These are phyloP conservation scores for Microplitis deprimator DNA, from an alignment of 2,888 invertebrate species.

Conservation along the genomic window DNA sequence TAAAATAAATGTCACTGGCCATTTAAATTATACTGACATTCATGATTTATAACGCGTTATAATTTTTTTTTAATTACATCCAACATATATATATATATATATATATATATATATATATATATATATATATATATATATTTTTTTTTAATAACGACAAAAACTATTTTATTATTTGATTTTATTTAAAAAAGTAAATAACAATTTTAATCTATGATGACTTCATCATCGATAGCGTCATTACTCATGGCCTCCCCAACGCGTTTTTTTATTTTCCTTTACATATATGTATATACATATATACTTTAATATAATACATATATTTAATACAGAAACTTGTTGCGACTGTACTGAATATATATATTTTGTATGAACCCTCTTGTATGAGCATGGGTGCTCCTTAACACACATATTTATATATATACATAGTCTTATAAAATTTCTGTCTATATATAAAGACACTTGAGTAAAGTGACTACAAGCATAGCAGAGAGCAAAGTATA, in stretches of 20 bases:
- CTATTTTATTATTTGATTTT: neutral
- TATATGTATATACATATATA: neutral
- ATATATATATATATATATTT: too few relatives aligned
- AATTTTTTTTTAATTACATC: neutral
- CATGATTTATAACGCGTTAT: too few relatives aligned
- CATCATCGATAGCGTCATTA: slow-evolving; percentile 27
- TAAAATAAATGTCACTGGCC: neutral
- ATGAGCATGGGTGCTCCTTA: neutral
- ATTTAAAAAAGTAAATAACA: neutral
- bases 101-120: neutral
- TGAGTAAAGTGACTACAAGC: neutral
- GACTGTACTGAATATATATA: neutral
- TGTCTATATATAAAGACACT: neutral
- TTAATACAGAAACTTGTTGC: neutral
- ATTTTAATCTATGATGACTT: slow-evolving; percentile 23
- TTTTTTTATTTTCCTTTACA: neutral
- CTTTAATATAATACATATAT: neutral
- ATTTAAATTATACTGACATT: neutral
- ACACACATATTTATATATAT: neutral
- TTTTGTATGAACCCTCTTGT: neutral
- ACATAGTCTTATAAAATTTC: neutral
- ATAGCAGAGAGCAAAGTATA: neutral
- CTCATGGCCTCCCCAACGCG: slow-evolving; percentile 12
- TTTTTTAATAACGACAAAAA: neutral
- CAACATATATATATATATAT: neutral